Evolutionary conservation across 2,888 invertebrate species (phyloP).

Genomic region (Platerodrilus igneus): DNA sequence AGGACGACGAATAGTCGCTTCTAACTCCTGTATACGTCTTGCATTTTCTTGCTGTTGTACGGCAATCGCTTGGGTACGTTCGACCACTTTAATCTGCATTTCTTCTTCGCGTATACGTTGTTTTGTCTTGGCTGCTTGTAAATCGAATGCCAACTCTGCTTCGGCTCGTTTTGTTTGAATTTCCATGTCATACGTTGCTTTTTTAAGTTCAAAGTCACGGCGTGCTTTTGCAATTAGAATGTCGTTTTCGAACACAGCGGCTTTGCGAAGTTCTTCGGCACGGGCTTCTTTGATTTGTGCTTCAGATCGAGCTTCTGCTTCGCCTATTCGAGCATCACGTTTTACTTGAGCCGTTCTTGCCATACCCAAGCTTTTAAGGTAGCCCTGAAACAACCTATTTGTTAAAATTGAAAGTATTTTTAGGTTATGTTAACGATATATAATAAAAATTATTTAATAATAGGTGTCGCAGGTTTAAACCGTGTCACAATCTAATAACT

Average conservation of each 20-base stretch:
- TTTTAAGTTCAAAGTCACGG: constrained; percentile 93
- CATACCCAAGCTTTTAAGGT: constrained; percentile 91
- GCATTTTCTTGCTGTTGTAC: constrained; percentile 96
- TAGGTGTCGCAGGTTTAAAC: no score
- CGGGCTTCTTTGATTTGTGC: constrained; percentile 91
- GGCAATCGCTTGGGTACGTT: constrained; percentile 86
- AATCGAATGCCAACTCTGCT: constrained; percentile 87
- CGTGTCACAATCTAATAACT: no score
- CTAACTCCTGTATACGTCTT: constrained; percentile 85
- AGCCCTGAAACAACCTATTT: constrained; percentile 68
- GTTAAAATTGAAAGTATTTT: no score
- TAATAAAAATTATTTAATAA: no score
- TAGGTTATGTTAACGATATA: no score
- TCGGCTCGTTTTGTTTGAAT: constrained; percentile 92
- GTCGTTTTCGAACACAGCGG: constrained; percentile 88
- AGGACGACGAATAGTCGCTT: constrained; percentile 87
- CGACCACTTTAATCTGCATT: constrained; percentile 92
- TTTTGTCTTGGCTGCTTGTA: constrained; percentile 93
- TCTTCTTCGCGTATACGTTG: constrained; percentile 91
- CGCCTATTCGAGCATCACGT: constrained; percentile 93
- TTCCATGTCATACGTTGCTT: constrained; percentile 95
- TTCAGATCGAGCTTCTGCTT: constrained; percentile 91
- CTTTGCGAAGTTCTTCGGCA: constrained; percentile 95
- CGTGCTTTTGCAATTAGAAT: constrained; percentile 96
- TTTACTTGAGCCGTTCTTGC: constrained; percentile 93